Evolutionary conservation across 2,888 invertebrate species (phyloP).

Genomic region (Zeuzera pyrina): DNA sequence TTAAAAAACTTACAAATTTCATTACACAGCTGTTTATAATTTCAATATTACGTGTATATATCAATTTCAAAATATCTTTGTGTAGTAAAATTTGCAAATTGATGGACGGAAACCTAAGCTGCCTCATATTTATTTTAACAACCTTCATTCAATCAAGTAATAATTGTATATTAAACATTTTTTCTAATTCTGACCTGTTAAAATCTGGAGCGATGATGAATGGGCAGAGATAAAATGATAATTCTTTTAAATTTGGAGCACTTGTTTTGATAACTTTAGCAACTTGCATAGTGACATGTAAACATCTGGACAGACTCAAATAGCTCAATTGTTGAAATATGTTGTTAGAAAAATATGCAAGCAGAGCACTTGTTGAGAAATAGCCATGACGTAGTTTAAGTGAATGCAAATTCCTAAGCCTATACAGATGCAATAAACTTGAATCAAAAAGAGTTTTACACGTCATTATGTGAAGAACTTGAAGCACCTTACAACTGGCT

Average conservation of each 20-base stretch:
- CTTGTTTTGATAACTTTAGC: slow-evolving; percentile 60
- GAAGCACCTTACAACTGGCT: slow-evolving; percentile 53
- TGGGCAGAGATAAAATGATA: slow-evolving; percentile 66
- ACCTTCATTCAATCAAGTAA: slow-evolving; percentile 45
- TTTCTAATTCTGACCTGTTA: slow-evolving; percentile 57
- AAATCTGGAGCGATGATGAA: slow-evolving; percentile 62
- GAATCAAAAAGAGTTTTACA: slow-evolving; percentile 69
- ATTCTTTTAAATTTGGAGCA: slow-evolving; percentile 61
- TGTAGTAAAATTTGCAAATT: too few species aligned
- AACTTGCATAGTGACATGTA: slow-evolving; percentile 64
- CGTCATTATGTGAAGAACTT: slow-evolving; percentile 65
- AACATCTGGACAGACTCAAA: slow-evolving; percentile 61
- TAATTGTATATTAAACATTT: slow-evolving; percentile 64
- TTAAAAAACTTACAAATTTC: too few species aligned
- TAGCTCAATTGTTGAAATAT: slow-evolving; percentile 60
- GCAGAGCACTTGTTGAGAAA: slow-evolving; percentile 61
- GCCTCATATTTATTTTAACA: background rate
- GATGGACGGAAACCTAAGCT: slow-evolving; percentile 22
- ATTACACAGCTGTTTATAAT: too few species aligned
- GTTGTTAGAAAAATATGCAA: slow-evolving; percentile 63
- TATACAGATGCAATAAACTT: slow-evolving; percentile 58
- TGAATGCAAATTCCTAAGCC: slow-evolving; percentile 58
- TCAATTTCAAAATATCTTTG: slow-evolving; percentile 4
- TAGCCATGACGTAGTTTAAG: slow-evolving; percentile 67
- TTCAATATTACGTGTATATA: too few species aligned